phyloP scores from a whole-genome alignment of 2,888 invertebrate genomes.

The Phengaris alcon region DNA sequence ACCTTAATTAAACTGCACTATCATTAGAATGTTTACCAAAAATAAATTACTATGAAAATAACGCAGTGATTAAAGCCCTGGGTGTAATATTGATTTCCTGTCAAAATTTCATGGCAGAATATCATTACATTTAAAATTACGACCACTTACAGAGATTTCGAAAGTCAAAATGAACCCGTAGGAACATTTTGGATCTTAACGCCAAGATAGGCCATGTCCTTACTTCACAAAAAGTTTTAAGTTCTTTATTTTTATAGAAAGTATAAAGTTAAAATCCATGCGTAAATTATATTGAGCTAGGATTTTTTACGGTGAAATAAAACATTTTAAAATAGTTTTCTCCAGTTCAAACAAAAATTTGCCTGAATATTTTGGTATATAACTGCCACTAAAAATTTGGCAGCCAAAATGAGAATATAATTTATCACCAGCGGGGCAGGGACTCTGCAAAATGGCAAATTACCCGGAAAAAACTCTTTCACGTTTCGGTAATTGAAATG shows the following conservation, averaged over 20 bases:
- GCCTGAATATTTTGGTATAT: not conserved
- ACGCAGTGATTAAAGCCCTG: not conserved
- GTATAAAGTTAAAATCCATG: too few relatives aligned
- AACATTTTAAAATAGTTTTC: conserved; percentile 3
- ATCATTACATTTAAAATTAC: not conserved
- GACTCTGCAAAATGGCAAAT: not conserved
- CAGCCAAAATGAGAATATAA: not conserved
- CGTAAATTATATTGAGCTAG: not conserved
- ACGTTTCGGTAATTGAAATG: conserved; percentile 14
- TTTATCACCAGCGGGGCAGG: not conserved
- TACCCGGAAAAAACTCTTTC: conserved; percentile 10
- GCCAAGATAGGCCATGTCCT: not conserved
- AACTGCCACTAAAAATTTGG: not conserved
- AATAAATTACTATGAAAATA: conserved; percentile 1
- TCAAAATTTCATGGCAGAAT: not conserved
- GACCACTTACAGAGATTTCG: too few relatives aligned
- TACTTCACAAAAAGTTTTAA: too few relatives aligned
- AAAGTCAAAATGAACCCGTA: too few relatives aligned
- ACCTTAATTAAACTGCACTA: not conserved
- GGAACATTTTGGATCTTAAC: not conserved
- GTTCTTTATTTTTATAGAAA: too few relatives aligned
- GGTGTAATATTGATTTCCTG: not conserved
- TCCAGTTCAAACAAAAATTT: not conserved
- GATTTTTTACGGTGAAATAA: not conserved
- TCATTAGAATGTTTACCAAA: conserved; percentile 15